phyloP scores from a whole-genome alignment of 2,888 invertebrate species.

The Polyploca ridens region DNA sequence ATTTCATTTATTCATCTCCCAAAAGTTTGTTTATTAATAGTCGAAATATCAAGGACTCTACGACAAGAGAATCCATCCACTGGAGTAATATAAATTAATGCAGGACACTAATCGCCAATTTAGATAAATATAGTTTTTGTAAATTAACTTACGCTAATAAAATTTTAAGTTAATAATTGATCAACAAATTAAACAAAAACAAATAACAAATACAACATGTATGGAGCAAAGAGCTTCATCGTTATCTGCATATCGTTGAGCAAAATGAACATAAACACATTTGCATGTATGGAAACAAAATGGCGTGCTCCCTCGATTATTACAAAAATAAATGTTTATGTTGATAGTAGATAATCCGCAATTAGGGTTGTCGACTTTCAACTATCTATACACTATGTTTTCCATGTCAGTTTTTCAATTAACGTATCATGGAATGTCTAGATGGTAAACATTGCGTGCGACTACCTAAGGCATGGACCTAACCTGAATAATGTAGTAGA shows the following conservation, averaged over 20 bases:
- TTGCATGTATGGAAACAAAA: conserved; percentile 28
- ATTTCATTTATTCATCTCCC: not conserved
- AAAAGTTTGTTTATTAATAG: conserved; percentile 10
- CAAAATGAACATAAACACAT: conserved; percentile 17
- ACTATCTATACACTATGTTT: conserved; percentile 12
- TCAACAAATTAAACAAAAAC: not conserved
- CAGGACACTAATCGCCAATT: too few species aligned
- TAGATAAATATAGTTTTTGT: not conserved
- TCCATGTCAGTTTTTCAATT: conserved; percentile 16
- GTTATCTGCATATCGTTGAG: conserved; percentile 12
- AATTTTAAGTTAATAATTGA: not conserved
- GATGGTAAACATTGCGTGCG: not conserved
- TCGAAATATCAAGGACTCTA: not conserved
- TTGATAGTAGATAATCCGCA: conserved; percentile 22
- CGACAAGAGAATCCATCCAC: too few species aligned
- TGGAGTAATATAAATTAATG: too few species aligned
- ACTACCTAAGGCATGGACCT: not conserved
- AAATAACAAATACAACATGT: not conserved
- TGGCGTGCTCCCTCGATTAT: conserved; percentile 37
- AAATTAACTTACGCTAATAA: too few species aligned
- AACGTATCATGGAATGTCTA: not conserved
- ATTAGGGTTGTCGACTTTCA: conserved; percentile 2
- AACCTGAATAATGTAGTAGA: too few species aligned
- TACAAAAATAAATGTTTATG: conserved; percentile 76
- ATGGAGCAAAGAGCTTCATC: conserved; percentile 9